Conservation (phyloP, 2,113 vertebrate species). For the Rafetus swinhoei region DNA sequence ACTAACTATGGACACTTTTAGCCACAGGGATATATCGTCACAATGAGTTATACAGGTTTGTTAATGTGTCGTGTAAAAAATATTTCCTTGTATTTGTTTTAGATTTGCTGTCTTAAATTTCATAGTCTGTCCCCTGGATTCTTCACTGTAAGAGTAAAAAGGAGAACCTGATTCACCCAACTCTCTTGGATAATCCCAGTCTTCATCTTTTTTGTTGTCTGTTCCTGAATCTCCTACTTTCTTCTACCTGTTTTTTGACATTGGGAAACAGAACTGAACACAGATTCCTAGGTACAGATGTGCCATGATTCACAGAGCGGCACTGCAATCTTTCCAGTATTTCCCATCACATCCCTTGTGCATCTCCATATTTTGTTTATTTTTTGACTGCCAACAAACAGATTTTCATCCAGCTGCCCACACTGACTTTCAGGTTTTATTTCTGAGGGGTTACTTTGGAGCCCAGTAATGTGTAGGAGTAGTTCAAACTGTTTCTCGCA, state of each 20-base stretch:
- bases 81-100: not conserved
- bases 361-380: not conserved
- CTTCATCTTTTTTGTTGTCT: not conserved
- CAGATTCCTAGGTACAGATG: not conserved
- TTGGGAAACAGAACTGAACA: not conserved
- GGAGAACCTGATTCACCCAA: not conserved
- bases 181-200: not conserved
- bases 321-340: not conserved
- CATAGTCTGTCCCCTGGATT: not conserved
- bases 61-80: not conserved
- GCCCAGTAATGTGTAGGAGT: not conserved
- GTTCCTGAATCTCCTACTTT: not conserved
- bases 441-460: slow-evolving; percentile 1
- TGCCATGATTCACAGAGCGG: not conserved
- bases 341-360: not conserved
- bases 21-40: not conserved
- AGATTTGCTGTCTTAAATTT: not conserved
- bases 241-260: not conserved
- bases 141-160: not conserved
- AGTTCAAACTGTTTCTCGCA: not conserved
- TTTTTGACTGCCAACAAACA: not conserved
- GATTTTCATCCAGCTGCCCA: not conserved
- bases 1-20: not conserved
- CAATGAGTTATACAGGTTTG: not conserved
- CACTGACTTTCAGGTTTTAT: not conserved